Conservation (phyloP, 2,797 vertebrate species). For the Onychomys leucogaster region DNA sequence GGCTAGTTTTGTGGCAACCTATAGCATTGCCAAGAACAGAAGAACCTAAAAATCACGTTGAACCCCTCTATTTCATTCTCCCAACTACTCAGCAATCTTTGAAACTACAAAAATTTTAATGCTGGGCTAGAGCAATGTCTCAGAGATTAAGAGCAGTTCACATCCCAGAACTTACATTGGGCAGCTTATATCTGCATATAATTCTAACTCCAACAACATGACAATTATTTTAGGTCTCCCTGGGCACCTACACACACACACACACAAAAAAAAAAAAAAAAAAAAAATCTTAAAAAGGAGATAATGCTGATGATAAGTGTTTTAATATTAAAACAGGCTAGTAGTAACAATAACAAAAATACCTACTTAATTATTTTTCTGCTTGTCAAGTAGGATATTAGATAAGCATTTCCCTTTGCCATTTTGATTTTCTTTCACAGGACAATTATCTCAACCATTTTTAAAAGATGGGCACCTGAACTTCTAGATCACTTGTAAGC, state of each 20-base stretch:
- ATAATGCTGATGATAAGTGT: not conserved
- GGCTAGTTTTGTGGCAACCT: not conserved
- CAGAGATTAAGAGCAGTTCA: not conserved
- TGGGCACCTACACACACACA: too few relatives aligned
- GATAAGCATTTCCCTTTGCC: not conserved
- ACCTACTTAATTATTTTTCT: not conserved
- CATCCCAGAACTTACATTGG: not conserved
- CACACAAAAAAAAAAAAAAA: too few relatives aligned
- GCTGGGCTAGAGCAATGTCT: not conserved
- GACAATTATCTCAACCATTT: not conserved
- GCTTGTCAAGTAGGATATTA: not conserved
- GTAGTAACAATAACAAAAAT: not conserved
- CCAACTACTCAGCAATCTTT: not conserved
- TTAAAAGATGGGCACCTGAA: not conserved
- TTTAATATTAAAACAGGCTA: not conserved
- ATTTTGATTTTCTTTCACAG: slow-evolving; percentile 13
- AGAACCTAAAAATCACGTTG: not conserved
- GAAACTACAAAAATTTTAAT: not conserved
- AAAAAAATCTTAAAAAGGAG: not conserved
- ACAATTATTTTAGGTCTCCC: not conserved
- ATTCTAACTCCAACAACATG: not conserved
- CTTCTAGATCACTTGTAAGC: not conserved
- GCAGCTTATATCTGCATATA: not conserved
- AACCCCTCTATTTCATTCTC: not conserved
- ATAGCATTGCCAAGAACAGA: not conserved